Evolutionary conservation across 2,888 invertebrate genomes (phyloP).

Genomic region (Peribatodes rhomboidaria): DNA sequence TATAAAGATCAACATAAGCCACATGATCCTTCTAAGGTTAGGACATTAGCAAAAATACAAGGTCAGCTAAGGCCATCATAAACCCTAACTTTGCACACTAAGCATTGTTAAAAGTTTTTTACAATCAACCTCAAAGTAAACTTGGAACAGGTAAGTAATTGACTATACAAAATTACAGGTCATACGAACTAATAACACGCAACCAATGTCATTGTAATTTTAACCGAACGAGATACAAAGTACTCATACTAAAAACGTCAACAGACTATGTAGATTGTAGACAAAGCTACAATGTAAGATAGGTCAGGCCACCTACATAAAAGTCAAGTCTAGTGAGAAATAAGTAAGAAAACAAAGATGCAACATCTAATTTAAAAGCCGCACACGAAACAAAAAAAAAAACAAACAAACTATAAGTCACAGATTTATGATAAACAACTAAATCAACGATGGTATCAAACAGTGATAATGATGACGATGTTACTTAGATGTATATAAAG

Average conservation of each 20-base stretch:
- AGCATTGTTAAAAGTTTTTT: neutral
- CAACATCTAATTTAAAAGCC: neutral
- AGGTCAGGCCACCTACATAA: neutral
- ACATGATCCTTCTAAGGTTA: neutral
- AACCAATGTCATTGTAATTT: slow-evolving; percentile 13
- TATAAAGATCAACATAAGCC: neutral
- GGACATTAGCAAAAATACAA: slow-evolving; percentile 2
- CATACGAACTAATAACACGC: neutral
- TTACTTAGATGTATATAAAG: slow-evolving; percentile 33
- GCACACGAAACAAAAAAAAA: neutral
- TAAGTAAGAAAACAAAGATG: neutral
- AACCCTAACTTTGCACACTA: neutral
- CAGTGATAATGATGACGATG: slow-evolving; percentile 15
- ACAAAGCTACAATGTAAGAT: neutral
- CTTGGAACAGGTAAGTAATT: neutral
- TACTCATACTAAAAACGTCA: neutral
- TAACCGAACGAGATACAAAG: neutral
- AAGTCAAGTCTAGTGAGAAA: neutral
- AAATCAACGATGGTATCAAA: neutral
- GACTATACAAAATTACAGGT: neutral
- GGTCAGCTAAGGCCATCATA: neutral
- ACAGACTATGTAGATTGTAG: neutral
- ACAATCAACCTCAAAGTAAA: neutral
- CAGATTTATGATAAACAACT: neutral
- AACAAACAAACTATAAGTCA: neutral